phyloP scores from a whole-genome alignment of 2,113 vertebrate species.

The Hippocampus mohnikei region DNA sequence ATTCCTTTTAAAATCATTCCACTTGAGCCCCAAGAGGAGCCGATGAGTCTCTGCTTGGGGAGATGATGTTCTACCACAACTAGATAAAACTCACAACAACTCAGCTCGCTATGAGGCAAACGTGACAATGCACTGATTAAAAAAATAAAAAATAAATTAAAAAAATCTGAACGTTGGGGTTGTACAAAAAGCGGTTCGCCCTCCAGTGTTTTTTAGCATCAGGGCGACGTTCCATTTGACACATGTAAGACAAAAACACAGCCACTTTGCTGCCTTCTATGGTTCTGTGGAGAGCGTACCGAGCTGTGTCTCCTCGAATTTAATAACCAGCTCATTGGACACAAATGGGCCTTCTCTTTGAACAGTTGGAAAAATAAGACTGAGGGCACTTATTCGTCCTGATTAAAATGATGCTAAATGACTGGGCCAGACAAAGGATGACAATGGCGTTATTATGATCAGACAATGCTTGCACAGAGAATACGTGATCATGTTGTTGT shows the following conservation, averaged over 20 bases:
- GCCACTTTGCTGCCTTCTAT: constrained; percentile 41
- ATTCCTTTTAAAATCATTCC: constrained; percentile 15
- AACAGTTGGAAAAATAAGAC: neutral
- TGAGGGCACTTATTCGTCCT: constrained; percentile 8
- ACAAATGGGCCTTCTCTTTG: constrained; percentile 6
- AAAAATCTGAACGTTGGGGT: neutral
- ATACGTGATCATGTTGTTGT: neutral
- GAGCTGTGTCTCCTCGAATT: constrained; percentile 12
- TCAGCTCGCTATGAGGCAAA: constrained; percentile 1
- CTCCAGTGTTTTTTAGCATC: constrained; percentile 11
- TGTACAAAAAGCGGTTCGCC: constrained; percentile 6
- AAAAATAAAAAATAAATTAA: neutral
- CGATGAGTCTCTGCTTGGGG: neutral
- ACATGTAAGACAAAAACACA: constrained; percentile 34
- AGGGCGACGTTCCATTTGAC: neutral
- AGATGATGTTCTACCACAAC: constrained; percentile 11
- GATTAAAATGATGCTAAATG: constrained; percentile 3
- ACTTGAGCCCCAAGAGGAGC: constrained; percentile 7
- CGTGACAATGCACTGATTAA: neutral
- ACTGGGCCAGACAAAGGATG: neutral
- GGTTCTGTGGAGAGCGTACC: constrained; percentile 13
- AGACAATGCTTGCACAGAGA: neutral
- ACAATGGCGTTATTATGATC: neutral
- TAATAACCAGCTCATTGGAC: constrained; percentile 34
- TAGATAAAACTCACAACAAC: constrained; percentile 7